Evolutionary conservation across 2,888 invertebrate genomes (phyloP).

Genomic region (Drosophila lacicola): DNA sequence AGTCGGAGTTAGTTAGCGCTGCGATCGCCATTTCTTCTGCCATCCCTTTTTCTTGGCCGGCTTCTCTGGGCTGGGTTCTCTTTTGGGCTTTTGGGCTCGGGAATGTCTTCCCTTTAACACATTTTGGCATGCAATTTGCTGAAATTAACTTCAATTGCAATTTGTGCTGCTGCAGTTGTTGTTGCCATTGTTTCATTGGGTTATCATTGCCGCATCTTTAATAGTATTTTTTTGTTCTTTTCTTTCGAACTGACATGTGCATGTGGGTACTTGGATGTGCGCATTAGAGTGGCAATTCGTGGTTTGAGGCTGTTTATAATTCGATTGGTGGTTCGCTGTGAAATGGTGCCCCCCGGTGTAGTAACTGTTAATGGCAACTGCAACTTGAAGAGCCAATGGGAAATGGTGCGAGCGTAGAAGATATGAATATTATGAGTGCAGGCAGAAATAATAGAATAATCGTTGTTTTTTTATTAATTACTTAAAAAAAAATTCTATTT

Average conservation of each 20-base stretch:
- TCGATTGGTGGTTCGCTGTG: constrained; percentile 39
- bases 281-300: constrained; percentile 64
- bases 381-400: constrained; percentile 29
- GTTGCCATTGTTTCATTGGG: constrained; percentile 27
- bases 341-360: constrained; percentile 41
- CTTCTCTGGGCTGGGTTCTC: not conserved
- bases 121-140: constrained; percentile 85
- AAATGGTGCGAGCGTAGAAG: constrained; percentile 10
- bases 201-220: constrained; percentile 37
- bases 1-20: constrained; percentile 69
- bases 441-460: not conserved
- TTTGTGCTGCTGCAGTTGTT: constrained; percentile 60
- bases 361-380: constrained; percentile 73
- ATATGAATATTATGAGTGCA: constrained; percentile 3
- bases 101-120: constrained; percentile 84
- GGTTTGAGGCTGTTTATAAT: constrained; percentile 47
- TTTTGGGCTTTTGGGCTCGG: constrained; percentile 18
- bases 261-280: constrained; percentile 49
- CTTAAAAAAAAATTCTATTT: not conserved
- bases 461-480: not conserved
- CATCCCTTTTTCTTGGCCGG: not conserved
- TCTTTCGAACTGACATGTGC: constrained; percentile 63
- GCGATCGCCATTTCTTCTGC: constrained; percentile 69
- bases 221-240: constrained; percentile 35
- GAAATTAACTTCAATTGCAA: constrained; percentile 85